Evolutionary conservation across 2,888 invertebrate species (phyloP).

Genomic region (Phytoseiulus persimilis): DNA sequence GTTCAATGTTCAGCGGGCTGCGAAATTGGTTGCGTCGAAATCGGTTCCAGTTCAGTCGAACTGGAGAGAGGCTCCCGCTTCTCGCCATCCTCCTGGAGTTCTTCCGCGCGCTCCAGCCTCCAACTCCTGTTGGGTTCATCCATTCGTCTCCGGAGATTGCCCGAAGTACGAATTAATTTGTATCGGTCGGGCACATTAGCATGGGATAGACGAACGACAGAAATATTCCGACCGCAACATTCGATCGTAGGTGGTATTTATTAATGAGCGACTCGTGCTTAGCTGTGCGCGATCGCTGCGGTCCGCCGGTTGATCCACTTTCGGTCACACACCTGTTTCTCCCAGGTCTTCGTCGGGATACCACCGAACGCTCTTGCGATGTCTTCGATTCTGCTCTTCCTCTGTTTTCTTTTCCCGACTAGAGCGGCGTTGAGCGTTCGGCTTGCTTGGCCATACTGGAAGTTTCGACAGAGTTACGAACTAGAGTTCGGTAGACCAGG

Average conservation of each 20-base stretch:
- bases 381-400: neutral
- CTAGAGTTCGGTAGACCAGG: too few relatives aligned
- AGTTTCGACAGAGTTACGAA: too few relatives aligned
- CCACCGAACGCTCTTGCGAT: neutral
- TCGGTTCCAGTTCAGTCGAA: too few relatives aligned
- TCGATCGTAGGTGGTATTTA: neutral
- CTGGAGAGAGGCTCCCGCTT: too few relatives aligned
- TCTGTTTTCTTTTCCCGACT: neutral
- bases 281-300: neutral
- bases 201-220: neutral
- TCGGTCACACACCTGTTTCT: neutral
- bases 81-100: too few relatives aligned
- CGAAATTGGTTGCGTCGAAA: too few relatives aligned
- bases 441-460: too few relatives aligned
- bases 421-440: neutral
- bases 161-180: neutral
- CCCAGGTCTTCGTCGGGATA: neutral
- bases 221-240: neutral
- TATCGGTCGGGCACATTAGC: neutral
- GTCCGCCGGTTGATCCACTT: neutral
- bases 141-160: neutral
- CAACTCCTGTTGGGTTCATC: neutral
- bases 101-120: too few relatives aligned
- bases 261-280: neutral
- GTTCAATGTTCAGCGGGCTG: neutral